A percentile compares a stretch with the other conserved stretches of the same genome.
Conservation (phyloP, 2,888 invertebrate genomes). For the Plebejus melissa region DNA sequence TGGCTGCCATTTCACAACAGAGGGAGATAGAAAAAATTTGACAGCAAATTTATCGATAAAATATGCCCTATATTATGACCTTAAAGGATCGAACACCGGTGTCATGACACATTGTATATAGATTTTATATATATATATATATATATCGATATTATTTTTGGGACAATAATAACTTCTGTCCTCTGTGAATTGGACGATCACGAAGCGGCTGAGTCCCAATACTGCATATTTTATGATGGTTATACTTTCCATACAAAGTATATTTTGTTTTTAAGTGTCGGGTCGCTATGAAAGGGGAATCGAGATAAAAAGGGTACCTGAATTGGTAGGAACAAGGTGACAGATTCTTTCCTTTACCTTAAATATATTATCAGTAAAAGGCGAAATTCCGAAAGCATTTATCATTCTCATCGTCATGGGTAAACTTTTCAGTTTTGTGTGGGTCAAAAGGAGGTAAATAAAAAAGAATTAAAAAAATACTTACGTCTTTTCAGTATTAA, state of each 20-base stretch:
- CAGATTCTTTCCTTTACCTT: constrained; percentile 23
- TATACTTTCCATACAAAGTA: neutral
- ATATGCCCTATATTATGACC: no score
- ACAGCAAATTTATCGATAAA: no score
- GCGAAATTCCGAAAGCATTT: neutral
- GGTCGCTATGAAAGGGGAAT: constrained; percentile 7
- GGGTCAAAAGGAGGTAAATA: neutral
- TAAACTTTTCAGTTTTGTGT: neutral
- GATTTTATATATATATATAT: no score
- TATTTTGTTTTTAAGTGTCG: constrained; percentile 1
- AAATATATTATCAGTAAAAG: constrained; percentile 20
- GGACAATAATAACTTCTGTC: no score
- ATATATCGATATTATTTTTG: no score
- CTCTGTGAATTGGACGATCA: no score
- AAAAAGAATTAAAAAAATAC: no score
- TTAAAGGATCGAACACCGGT: no score
- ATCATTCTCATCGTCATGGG: neutral
- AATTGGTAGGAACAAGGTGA: constrained; percentile 22
- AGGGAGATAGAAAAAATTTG: no score
- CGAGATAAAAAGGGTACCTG: constrained; percentile 24
- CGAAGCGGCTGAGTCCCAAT: neutral
- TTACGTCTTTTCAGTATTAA: neutral
- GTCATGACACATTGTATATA: no score
- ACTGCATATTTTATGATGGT: neutral
- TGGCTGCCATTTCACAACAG: no score